Conservation (phyloP, 2,888 invertebrate species). For the Acanthopleura granulata region DNA sequence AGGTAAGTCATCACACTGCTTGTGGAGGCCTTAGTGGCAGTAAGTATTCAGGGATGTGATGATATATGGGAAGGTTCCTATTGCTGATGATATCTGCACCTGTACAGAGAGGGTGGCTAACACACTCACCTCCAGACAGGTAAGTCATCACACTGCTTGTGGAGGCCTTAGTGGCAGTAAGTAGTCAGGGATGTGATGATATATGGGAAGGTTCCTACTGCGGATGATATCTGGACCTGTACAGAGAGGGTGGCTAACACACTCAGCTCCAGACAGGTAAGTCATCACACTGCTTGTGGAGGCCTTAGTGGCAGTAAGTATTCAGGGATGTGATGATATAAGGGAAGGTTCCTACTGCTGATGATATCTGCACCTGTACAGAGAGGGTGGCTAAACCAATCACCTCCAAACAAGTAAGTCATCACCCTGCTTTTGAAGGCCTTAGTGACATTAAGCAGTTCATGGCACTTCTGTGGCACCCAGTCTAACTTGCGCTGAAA, state of each 20-base stretch:
- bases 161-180: too few relatives aligned
- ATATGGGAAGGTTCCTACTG: neutral
- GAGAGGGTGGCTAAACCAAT: neutral
- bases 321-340: neutral
- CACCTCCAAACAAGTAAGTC: too few relatives aligned
- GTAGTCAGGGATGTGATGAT: neutral
- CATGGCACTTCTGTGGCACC: too few relatives aligned
- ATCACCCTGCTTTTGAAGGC: too few relatives aligned
- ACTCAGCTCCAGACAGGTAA: neutral
- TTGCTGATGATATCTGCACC: neutral
- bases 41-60: too few relatives aligned
- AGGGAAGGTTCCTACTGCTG: neutral
- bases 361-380: neutral
- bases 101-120: neutral
- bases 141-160: neutral
- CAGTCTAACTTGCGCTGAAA: too few relatives aligned
- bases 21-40: too few relatives aligned
- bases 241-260: neutral
- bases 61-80: too few relatives aligned
- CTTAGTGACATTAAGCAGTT: too few relatives aligned
- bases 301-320: too few relatives aligned
- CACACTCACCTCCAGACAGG: conserved; percentile 7
- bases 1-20: conserved; percentile 3
- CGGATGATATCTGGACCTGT: neutral
- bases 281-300: neutral